Evolutionary conservation across 2,797 vertebrate species (phyloP).

Genomic region (Lepilemur septentrionalis): DNA sequence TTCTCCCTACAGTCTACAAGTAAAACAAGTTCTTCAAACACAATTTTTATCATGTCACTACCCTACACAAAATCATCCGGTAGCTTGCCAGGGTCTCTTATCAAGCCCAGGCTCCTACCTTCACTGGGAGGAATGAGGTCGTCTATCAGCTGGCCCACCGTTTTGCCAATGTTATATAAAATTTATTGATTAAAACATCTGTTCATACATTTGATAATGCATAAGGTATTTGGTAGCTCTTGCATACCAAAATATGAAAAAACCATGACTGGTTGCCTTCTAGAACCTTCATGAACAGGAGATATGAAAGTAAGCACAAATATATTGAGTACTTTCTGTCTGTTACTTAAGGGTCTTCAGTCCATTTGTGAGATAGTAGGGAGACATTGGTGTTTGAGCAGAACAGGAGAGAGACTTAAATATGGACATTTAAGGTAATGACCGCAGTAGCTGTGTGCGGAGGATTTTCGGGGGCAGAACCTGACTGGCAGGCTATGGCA

Average conservation of each 20-base stretch:
- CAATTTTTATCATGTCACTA: background rate
- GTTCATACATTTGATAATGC: background rate
- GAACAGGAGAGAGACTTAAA: background rate
- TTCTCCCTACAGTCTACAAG: background rate
- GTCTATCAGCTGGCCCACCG: background rate
- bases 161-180: background rate
- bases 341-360: background rate
- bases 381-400: background rate
- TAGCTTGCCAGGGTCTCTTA: background rate
- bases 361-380: background rate
- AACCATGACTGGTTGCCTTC: background rate
- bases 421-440: background rate
- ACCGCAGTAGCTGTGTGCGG: background rate
- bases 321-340: background rate
- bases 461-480: background rate
- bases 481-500: background rate
- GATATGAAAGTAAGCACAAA: background rate
- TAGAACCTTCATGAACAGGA: background rate
- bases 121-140: background rate
- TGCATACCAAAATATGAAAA: background rate
- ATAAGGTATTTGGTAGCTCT: background rate
- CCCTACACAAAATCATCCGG: background rate
- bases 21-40: background rate
- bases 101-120: background rate
- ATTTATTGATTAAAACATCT: background rate